A percentile compares a stretch with the other conserved stretches of the same genome.
These are phyloP conservation scores for Anoncus sp. DNA, from an alignment of 2,888 invertebrate species.

Conservation along the genomic window DNA sequence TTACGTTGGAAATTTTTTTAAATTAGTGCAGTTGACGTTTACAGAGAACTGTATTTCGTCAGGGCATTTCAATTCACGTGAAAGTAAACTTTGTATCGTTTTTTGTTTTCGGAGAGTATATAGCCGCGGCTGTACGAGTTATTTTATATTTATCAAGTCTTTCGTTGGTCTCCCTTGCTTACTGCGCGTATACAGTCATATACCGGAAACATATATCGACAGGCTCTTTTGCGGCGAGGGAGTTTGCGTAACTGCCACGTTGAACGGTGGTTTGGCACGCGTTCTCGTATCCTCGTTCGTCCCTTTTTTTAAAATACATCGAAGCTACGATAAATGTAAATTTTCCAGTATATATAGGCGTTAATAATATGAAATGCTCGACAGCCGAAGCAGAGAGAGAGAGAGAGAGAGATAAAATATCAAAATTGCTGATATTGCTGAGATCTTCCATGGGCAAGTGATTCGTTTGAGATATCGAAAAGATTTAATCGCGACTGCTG, in stretches of 20 bases:
- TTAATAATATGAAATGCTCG: not conserved
- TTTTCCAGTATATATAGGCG: not conserved
- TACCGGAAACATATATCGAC: constrained; percentile 53
- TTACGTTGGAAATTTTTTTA: no score
- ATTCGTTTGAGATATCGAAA: constrained; percentile 22
- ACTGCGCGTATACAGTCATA: constrained; percentile 9
- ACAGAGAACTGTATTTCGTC: not conserved
- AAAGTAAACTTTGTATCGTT: not conserved
- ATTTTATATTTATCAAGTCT: not conserved
- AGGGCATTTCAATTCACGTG: not conserved
- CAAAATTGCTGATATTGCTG: not conserved
- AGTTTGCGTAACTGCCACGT: not conserved
- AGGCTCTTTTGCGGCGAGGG: constrained; percentile 31
- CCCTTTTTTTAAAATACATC: constrained; percentile 34
- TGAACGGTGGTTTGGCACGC: constrained; percentile 28
- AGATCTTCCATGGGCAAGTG: constrained; percentile 8
- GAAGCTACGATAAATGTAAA: constrained; percentile 13
- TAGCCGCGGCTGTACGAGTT: constrained; percentile 15
- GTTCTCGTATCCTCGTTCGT: constrained; percentile 1
- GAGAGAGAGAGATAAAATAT: not conserved
- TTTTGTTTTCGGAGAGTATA: not conserved
- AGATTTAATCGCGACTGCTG: not conserved
- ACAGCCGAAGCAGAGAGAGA: no score
- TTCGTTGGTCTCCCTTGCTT: constrained; percentile 13
- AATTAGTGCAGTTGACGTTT: not conserved